Conservation (phyloP, 92 coral and sea anemone species). For the Umimayanthus chanpuru region DNA sequence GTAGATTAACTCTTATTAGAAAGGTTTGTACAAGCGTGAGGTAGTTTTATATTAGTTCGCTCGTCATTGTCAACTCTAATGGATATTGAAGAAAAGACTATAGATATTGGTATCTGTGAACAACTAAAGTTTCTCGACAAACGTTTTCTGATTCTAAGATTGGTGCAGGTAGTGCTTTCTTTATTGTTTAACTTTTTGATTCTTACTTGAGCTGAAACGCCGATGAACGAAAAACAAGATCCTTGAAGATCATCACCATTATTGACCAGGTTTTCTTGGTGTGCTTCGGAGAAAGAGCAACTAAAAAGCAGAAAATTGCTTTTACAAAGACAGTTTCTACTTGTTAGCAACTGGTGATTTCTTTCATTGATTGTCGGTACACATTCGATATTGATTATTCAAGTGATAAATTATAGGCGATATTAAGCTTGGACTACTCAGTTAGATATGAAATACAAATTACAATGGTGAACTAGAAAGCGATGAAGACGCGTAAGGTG, state of each 20-base stretch:
- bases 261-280: not conserved
- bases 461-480: not conserved
- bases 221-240: not conserved
- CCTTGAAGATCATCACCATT: too few species aligned
- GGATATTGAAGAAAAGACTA: not conserved
- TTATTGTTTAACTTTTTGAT: not conserved
- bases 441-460: not conserved
- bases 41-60: not conserved
- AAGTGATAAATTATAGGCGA: not conserved
- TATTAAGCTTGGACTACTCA: not conserved
- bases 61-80: not conserved
- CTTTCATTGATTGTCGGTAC: not conserved
- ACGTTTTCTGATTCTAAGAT: not conserved
- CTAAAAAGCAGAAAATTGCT: not conserved
- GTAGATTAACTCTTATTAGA: slow-evolving; percentile 23
- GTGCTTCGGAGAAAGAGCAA: not conserved
- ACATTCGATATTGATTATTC: not conserved
- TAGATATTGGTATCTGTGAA: not conserved
- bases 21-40: slow-evolving; percentile 24
- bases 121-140: not conserved
- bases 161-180: not conserved
- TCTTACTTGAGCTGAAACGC: not conserved
- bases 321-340: not conserved
- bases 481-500: too few species aligned
- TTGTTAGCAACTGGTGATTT: not conserved